Evolutionary conservation across 2,113 vertebrate species (phyloP).

Genomic region (Brachyhypopomus gauderio): DNA sequence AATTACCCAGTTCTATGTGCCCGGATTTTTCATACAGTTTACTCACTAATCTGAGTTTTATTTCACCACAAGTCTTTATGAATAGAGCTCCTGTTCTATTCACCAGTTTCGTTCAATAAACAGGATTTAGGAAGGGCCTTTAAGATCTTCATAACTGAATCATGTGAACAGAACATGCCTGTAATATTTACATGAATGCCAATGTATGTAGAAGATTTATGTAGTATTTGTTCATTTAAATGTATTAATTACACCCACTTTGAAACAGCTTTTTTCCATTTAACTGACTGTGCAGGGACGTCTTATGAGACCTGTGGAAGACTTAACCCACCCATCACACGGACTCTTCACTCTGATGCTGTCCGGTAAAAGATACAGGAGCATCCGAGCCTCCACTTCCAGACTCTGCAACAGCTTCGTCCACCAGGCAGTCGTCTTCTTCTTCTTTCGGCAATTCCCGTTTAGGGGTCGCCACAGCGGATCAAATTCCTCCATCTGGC

Average conservation of each 20-base stretch:
- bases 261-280: not conserved
- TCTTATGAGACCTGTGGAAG: not conserved
- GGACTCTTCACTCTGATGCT: too few relatives aligned
- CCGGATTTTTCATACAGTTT: constrained; percentile 46
- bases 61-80: constrained; percentile 55
- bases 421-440: too few relatives aligned
- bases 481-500: too few relatives aligned
- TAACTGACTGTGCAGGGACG: not conserved
- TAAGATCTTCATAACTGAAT: not conserved
- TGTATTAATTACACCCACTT: not conserved
- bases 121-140: not conserved
- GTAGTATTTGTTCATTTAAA: not conserved
- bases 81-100: constrained; percentile 67
- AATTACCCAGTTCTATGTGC: constrained; percentile 21
- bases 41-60: constrained; percentile 43
- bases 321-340: too few relatives aligned
- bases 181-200: not conserved
- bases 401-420: too few relatives aligned
- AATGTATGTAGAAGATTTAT: not conserved
- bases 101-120: constrained; percentile 28
- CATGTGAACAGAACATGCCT: not conserved
- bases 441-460: too few relatives aligned
- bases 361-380: too few relatives aligned
- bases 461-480: too few relatives aligned
- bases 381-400: too few relatives aligned